Evolutionary conservation across 2,888 invertebrate genomes (phyloP), one percentile per base, ranked within the genome.

Genomic region (Eristalinus sepulchralis): DNA sequence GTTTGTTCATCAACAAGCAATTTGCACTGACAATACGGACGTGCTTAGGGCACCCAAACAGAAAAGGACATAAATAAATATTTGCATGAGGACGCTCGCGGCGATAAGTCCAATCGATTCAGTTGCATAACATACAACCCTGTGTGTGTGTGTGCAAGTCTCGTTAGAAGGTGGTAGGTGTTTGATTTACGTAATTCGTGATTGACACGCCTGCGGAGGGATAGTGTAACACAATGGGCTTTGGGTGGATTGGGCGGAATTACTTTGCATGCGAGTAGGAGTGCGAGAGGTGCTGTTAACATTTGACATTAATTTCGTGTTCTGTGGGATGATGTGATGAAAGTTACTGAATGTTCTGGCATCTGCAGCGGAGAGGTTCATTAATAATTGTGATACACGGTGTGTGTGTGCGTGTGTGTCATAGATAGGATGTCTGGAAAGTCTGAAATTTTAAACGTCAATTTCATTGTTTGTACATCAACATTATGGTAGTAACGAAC

Each of bases 1-100:
- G 36, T 66, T 72, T 62, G 47, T 62, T 47, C 71, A 71, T 62
- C 60, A 71, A 47, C 60, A 71, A 63, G 36, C 72, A 20, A 33
- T 72, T 62, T 20, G 20, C 11, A 1, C 39, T 71, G 55, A 20
- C n/a, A 62, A 24, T 13, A 8, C 47, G 17, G 47, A 47, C 47
- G 17, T 47, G 47, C 17, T 47, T 17, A 17, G n/a, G 1, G 47
- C 36, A 1, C 24, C n/a, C 20, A n/a, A 47, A n/a, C 13, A 2
- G 10, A 27, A 39, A 27, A 36, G 17, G 57, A 24, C 24, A 68
- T 36, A 27, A 24, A 20, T 24, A 39, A 47, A 71, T 57, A 62
- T 36, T 70, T 57, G 20, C n/a, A 39, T 8, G 57, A 36, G 59
- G 13, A 5, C 55, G 39, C 39, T 20, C 5, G 47, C 27, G 47